Conservation (phyloP, 92 coral and sea anemone species). For the Palythoa grandis region DNA sequence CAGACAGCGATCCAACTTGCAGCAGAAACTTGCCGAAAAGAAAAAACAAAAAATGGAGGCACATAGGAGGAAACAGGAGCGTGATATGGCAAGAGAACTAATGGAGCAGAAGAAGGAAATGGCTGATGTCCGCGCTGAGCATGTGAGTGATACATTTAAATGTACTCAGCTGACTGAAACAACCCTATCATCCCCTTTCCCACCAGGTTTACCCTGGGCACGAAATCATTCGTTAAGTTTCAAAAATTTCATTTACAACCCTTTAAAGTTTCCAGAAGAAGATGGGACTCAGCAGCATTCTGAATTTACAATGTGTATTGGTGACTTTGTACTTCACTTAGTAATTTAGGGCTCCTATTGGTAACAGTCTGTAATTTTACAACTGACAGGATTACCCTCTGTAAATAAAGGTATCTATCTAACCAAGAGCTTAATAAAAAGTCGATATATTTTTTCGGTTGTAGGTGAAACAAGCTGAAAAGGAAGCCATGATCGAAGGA, state of each 20-base stretch:
- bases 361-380: too few relatives aligned
- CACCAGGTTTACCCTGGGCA: too few relatives aligned
- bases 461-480: slow-evolving; percentile 95
- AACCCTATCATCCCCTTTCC: background rate
- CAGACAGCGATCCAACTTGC: slow-evolving; percentile 85
- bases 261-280: too few relatives aligned
- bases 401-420: too few relatives aligned
- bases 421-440: background rate
- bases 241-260: too few relatives aligned
- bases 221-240: too few relatives aligned
- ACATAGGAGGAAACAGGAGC: slow-evolving; percentile 87
- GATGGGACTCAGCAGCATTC: too few relatives aligned
- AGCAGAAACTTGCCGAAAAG: slow-evolving; percentile 85
- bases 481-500: slow-evolving; percentile 97
- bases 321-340: too few relatives aligned
- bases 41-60: slow-evolving; percentile 89
- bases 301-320: too few relatives aligned
- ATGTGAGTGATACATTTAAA: slow-evolving; percentile 56
- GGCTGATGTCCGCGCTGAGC: slow-evolving; percentile 88
- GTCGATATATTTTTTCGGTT: background rate
- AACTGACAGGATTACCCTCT: too few relatives aligned
- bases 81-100: slow-evolving; percentile 93
- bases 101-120: slow-evolving; percentile 95
- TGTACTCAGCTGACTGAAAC: background rate
- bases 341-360: too few relatives aligned